Percentiles rank a stretch among this genome's conserved stretches.
phyloP scores from a whole-genome alignment of 2,113 vertebrate species.

The Myotis yumanensis region DNA sequence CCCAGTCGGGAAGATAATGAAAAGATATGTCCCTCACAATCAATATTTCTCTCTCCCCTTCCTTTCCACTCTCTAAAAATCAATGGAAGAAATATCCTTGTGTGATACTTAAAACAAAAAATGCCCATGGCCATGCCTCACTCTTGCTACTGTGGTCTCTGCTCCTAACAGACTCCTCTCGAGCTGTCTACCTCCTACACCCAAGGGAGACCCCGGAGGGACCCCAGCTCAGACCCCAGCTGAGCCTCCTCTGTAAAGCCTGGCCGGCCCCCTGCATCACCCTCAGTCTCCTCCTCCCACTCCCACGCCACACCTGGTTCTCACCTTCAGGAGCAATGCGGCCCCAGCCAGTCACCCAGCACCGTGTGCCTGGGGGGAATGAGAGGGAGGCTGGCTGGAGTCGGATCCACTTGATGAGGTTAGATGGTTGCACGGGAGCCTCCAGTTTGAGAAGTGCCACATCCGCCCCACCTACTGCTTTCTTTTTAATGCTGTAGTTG shows the following conservation, averaged over 20 bases:
- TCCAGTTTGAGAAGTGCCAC: neutral
- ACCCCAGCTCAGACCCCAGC: too few species aligned
- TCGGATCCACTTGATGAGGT: neutral
- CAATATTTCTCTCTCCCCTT: too few species aligned
- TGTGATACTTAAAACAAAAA: too few species aligned
- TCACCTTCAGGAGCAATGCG: fast-evolving
- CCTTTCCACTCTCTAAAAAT: too few species aligned
- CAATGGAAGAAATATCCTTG: too few species aligned
- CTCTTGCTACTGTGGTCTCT: neutral
- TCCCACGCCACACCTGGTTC: too few species aligned
- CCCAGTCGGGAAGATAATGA: too few species aligned
- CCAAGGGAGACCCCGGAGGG: neutral
- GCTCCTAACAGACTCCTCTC: neutral
- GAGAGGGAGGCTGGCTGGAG: fast-evolving
- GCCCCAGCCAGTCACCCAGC: neutral
- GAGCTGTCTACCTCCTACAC: neutral
- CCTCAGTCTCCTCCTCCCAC: neutral
- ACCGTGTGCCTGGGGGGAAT: fast-evolving
- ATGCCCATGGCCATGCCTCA: neutral
- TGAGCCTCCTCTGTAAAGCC: neutral
- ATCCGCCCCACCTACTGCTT: fast-evolving
- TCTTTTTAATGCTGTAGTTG: neutral
- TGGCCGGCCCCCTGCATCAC: fast-evolving
- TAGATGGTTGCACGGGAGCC: fast-evolving
- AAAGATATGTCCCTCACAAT: too few species aligned